These are phyloP conservation scores for Ptiloglossa arizonensis DNA, from an alignment of 1,140 invertebrate species.

Conservation along the genomic window DNA sequence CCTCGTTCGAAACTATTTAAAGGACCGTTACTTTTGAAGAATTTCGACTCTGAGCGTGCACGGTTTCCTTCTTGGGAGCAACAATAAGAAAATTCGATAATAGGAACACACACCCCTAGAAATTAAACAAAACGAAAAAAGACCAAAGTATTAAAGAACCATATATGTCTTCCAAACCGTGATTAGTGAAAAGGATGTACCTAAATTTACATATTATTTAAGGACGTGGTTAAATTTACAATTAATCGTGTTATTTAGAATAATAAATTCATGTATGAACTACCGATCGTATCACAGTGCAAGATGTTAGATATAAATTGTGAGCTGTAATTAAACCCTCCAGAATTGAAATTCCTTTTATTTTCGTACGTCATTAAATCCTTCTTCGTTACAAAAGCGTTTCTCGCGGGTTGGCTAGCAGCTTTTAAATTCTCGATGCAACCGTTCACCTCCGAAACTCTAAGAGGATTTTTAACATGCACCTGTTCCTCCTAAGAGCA, in stretches of 20 bases:
- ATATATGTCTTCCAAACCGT: too few species aligned
- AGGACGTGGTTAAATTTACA: too few species aligned
- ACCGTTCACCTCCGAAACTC: conserved; percentile 43
- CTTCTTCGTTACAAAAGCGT: conserved; percentile 17
- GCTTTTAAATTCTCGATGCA: conserved; percentile 17
- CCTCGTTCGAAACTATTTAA: conserved; percentile 19
- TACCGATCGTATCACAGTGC: too few species aligned
- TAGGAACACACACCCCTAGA: too few species aligned
- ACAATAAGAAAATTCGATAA: not conserved
- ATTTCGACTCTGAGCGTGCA: not conserved
- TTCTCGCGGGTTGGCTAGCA: not conserved
- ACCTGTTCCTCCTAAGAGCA: conserved; percentile 72
- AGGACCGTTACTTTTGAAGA: not conserved
- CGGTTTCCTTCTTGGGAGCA: not conserved
- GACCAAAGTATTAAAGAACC: too few species aligned
- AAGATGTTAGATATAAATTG: not conserved
- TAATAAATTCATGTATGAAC: too few species aligned
- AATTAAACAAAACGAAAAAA: too few species aligned
- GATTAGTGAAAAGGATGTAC: too few species aligned
- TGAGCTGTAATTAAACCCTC: not conserved
- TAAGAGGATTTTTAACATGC: conserved; percentile 62
- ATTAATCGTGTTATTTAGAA: too few species aligned
- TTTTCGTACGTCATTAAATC: conserved; percentile 25
- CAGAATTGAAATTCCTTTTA: not conserved
- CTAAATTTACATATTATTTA: too few species aligned